Conservation (phyloP, 1,140 invertebrate genomes). For the Caerostris darwini region DNA sequence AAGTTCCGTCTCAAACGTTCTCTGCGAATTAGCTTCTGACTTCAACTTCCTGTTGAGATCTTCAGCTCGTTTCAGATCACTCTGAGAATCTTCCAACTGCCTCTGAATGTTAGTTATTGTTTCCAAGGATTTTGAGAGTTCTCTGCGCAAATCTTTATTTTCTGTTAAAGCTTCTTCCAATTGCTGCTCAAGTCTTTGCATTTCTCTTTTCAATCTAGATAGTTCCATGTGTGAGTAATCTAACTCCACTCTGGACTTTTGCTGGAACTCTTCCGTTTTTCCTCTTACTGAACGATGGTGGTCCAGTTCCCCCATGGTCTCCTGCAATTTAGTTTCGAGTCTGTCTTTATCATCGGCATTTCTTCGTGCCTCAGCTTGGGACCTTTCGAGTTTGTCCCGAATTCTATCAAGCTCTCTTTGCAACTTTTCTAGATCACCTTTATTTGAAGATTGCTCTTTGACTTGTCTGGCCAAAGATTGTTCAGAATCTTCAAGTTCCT, state of each 20-base stretch:
- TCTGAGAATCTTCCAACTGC: slow-evolving; percentile 79
- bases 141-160: slow-evolving; percentile 80
- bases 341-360: slow-evolving; percentile 79
- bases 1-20: slow-evolving; percentile 77
- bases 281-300: slow-evolving; percentile 82
- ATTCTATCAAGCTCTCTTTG: slow-evolving; percentile 89
- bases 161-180: slow-evolving; percentile 84
- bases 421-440: slow-evolving; percentile 86
- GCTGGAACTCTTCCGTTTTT: slow-evolving; percentile 76
- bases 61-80: slow-evolving; percentile 71
- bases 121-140: slow-evolving; percentile 80
- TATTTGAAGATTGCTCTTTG: slow-evolving; percentile 75
- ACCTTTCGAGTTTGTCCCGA: slow-evolving; percentile 88
- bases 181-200: slow-evolving; percentile 89
- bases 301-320: slow-evolving; percentile 85
- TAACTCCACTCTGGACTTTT: slow-evolving; percentile 88
- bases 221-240: slow-evolving; percentile 83
- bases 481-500: slow-evolving; percentile 86
- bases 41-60: slow-evolving; percentile 69
- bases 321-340: slow-evolving; percentile 79
- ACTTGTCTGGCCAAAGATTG: slow-evolving; percentile 79
- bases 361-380: slow-evolving; percentile 85
- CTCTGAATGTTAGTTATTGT: slow-evolving; percentile 79
- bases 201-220: slow-evolving; percentile 85
- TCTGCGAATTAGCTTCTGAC: slow-evolving; percentile 69